Base-by-base conservation (phyloP, 2,797 vertebrate species). In the Hydrocynus forskahlii region DNA sequence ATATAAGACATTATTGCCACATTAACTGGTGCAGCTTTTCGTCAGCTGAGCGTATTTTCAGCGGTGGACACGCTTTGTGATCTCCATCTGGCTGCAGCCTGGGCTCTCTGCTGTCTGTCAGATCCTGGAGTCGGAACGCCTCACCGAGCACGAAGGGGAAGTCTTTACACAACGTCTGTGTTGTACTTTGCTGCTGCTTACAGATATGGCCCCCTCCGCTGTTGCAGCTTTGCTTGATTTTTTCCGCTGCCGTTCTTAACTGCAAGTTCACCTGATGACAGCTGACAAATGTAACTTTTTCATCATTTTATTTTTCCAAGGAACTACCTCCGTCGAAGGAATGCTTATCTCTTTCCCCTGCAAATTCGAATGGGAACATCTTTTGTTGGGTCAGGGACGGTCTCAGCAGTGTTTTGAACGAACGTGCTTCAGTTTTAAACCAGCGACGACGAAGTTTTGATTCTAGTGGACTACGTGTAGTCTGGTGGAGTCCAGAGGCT, bases 381-480 rank as follows among this genome's bases (percentile, higher is more conserved):
- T n/a, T 71, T 66, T 38, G 29, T 35, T 7, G 21, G 21, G 21
- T 25, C 13, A 62, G 2, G 16, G 7, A 57, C 64, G 17, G 2
- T 45, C 19, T n/a, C 5, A 45, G 45, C 43, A 35, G 43, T 12
- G 7, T 48, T 23, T 50, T n/a, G 40, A 67, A 19, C 35, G 35
- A 5, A 1, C 17, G 19, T 52, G 5, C 19, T 69, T 50, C 5
- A 5, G 12, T 17, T 70, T 29, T 52, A 13, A 17, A 25, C 14
- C 45, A 17, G 45, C 12, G 68, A 45, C 45, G 45, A 50, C n/a
- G 45, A 70, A 70, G 68, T 70, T 70, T 70, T 52, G 45, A 64
- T 4, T 0, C 4, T 23, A 45, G 67, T 43, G 19, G 50, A 45
- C 35, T 17, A 43, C 19, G n/a, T 25, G 8, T 8, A 7, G 7